Conservation (phyloP, 2,888 invertebrate species). For the Drosophila colorata region DNA sequence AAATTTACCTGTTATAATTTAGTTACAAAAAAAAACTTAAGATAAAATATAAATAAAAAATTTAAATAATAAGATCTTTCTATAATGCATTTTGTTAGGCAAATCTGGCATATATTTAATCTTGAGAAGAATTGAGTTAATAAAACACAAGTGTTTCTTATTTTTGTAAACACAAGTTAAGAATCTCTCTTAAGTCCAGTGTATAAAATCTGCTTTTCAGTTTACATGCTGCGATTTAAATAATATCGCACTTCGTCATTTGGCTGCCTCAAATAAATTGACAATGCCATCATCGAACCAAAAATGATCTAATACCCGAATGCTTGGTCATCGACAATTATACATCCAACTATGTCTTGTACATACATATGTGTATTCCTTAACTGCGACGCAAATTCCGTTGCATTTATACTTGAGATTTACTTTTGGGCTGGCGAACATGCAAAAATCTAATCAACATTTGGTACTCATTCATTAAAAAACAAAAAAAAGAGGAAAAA, state of each 20-base stretch:
- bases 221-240: constrained; percentile 25
- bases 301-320: constrained; percentile 70
- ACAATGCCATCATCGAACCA: constrained; percentile 57
- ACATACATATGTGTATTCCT: constrained; percentile 41
- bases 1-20: no score
- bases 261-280: constrained; percentile 24
- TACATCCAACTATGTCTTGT: constrained; percentile 50
- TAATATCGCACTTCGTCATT: constrained; percentile 24
- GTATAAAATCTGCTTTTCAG: constrained; percentile 1
- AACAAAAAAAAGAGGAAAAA: constrained; percentile 9
- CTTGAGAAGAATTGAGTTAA: background rate
- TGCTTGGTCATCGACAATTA: constrained; percentile 72
- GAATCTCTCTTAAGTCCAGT: background rate
- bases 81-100: no score
- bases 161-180: background rate
- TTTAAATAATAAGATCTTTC: no score
- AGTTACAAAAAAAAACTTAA: no score
- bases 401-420: constrained; percentile 73
- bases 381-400: constrained; percentile 66
- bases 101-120: no score
- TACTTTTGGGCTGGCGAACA: constrained; percentile 51
- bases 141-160: background rate
- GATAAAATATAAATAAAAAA: no score
- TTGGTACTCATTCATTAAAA: background rate
- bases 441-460: constrained; percentile 70